phyloP scores from a whole-genome alignment of 2,797 vertebrate genomes.

The Danio albolineatus region DNA sequence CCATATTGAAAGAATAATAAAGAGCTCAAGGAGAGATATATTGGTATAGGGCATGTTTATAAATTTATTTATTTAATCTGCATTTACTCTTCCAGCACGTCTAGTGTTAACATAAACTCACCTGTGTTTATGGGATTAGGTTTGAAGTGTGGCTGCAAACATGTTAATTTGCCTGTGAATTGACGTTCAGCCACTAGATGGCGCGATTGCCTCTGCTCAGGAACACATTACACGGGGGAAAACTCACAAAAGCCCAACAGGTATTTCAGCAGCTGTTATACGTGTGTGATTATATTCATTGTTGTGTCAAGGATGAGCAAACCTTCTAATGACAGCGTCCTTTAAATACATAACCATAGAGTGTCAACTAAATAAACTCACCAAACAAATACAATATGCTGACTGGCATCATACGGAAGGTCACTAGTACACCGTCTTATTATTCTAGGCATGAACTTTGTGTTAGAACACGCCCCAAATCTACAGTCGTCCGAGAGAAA shows the following conservation, averaged over 20 bases:
- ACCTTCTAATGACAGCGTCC: neutral
- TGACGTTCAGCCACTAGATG: slow-evolving; percentile 21
- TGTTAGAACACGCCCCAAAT: slow-evolving; percentile 67
- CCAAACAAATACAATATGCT: neutral
- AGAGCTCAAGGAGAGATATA: neutral
- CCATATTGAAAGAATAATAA: neutral
- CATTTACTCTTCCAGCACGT: neutral
- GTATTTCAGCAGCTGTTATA: neutral
- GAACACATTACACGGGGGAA: neutral
- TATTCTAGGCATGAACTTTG: slow-evolving; percentile 68
- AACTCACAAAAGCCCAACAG: neutral
- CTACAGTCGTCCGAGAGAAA: neutral
- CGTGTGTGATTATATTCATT: neutral
- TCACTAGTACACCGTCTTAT: neutral
- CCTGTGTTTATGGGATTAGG: neutral
- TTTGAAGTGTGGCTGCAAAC: neutral
- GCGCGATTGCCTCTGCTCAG: neutral
- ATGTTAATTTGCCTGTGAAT: neutral
- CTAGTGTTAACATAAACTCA: neutral
- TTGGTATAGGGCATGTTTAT: neutral
- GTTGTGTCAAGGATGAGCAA: neutral
- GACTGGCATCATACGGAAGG: neutral
- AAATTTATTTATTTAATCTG: neutral
- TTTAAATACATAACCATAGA: neutral
- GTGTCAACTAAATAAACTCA: neutral